Conservation (phyloP, 2,888 invertebrate species). For the Eustalomyia histrio region DNA sequence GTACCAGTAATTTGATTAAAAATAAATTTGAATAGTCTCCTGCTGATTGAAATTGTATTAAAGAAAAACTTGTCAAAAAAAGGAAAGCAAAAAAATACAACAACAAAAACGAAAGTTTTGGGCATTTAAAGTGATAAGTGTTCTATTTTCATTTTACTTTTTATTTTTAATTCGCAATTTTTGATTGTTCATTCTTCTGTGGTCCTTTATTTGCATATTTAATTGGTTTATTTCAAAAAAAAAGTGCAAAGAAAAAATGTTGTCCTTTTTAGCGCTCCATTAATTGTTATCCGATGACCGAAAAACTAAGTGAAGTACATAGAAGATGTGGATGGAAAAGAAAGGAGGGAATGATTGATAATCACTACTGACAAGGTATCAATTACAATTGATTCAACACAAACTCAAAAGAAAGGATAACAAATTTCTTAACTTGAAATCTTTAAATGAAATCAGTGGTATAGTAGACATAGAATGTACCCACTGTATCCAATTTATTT, state of each 20-base stretch:
- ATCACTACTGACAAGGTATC: slow-evolving; percentile 4
- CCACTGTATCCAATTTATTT: too few species aligned
- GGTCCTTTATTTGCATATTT: slow-evolving; percentile 46
- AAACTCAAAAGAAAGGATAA: not conserved
- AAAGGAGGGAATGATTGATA: slow-evolving; percentile 1
- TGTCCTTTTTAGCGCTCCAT: slow-evolving; percentile 24
- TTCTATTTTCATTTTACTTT: not conserved
- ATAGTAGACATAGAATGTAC: too few species aligned
- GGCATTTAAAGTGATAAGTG: not conserved
- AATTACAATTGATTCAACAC: not conserved
- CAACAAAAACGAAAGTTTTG: not conserved
- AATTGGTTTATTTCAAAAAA: slow-evolving; percentile 39
- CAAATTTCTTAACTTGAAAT: not conserved
- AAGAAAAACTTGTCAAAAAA: not conserved
- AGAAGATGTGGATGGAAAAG: not conserved
- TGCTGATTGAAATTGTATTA: not conserved
- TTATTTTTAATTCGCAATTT: not conserved
- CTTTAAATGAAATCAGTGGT: too few species aligned
- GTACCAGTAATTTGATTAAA: too few species aligned
- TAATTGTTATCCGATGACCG: slow-evolving; percentile 44
- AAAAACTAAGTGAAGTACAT: slow-evolving; percentile 31
- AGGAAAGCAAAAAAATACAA: not conserved
- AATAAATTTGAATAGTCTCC: not conserved
- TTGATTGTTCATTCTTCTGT: slow-evolving; percentile 31
- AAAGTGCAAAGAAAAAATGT: not conserved